A percentile compares a stretch with the other conserved stretches of the same genome.
These are phyloP conservation scores for Rhagoletis zephyria DNA, from an alignment of 1,140 invertebrate genomes.

Conservation along the genomic window DNA sequence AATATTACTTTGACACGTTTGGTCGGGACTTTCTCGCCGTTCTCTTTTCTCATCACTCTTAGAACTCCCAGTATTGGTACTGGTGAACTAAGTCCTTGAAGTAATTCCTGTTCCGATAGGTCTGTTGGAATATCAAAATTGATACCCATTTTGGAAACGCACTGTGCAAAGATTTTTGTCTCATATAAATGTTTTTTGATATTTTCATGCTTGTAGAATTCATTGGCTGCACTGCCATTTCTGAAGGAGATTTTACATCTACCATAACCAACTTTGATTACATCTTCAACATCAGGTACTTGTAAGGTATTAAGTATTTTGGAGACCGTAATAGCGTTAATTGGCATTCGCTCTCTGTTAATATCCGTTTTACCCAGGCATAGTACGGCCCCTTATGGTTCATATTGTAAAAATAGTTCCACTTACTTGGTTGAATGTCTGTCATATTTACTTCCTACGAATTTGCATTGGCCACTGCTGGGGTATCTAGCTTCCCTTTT, in stretches of 20 bases:
- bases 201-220: background rate
- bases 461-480: no score
- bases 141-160: background rate
- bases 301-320: no score
- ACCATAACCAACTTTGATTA: background rate
- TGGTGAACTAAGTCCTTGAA: background rate
- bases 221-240: background rate
- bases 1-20: constrained; percentile 27
- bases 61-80: background rate
- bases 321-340: no score
- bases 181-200: background rate
- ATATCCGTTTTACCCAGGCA: no score
- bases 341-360: no score
- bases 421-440: no score
- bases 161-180: background rate
- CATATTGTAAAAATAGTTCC: no score
- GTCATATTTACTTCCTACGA: no score
- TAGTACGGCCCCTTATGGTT: no score
- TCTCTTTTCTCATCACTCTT: background rate
- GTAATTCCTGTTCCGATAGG: background rate
- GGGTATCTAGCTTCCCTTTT: no score
- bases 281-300: background rate
- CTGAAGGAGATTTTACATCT: constrained; percentile 10
- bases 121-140: background rate
- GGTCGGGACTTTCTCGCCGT: background rate